Percentiles rank a stretch among this genome's conserved stretches.
These are phyloP conservation scores for Poecile montanus DNA, from an alignment of 2,797 vertebrate species.

Conservation along the genomic window DNA sequence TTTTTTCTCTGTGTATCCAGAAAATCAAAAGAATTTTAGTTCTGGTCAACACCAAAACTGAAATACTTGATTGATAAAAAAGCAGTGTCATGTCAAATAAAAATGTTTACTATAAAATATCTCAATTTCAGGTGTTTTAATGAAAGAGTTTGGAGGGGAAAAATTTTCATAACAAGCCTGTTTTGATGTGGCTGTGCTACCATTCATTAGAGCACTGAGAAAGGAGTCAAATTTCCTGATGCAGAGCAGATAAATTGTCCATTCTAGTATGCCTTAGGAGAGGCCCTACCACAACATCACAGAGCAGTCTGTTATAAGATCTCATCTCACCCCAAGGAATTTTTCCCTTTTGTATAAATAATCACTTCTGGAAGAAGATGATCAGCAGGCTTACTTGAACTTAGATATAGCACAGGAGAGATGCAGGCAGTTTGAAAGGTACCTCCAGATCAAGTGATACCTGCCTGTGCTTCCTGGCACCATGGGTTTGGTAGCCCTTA, in stretches of 20 bases:
- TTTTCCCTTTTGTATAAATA: neutral
- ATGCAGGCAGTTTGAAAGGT: neutral
- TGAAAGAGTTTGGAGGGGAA: neutral
- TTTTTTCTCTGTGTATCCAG: neutral
- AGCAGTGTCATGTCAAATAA: neutral
- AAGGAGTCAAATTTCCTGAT: neutral
- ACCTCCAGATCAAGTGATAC: neutral
- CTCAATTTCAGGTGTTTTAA: neutral
- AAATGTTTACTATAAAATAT: neutral
- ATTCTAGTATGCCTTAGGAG: neutral
- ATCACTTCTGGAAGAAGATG: neutral
- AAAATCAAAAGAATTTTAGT: conserved; percentile 1
- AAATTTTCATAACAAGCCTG: neutral
- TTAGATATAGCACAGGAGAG: neutral
- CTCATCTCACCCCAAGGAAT: neutral
- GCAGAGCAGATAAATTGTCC: neutral
- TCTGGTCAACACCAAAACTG: neutral
- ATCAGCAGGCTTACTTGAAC: neutral
- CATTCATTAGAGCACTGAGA: neutral
- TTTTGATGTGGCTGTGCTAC: neutral
- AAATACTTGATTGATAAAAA: neutral
- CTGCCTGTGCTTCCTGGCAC: neutral
- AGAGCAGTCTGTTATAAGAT: neutral
- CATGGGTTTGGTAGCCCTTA: neutral
- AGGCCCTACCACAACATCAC: neutral